phyloP scores from a whole-genome alignment of 2,888 invertebrate species.

The Amphipoea oculea region DNA sequence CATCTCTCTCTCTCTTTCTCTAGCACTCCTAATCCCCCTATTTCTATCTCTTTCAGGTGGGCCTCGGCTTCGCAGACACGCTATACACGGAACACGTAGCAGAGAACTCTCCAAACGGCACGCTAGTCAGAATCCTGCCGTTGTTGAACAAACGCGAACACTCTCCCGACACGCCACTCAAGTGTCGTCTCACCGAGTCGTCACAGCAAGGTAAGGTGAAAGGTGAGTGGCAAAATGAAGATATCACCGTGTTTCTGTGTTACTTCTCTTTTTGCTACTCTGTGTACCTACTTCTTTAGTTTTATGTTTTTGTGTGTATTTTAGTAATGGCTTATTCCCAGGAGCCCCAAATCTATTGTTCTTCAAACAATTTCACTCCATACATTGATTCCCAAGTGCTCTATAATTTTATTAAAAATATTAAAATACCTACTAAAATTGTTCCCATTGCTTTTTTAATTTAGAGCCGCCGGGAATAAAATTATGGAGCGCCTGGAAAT shows the following conservation, averaged over 20 bases:
- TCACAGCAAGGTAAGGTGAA: conserved; percentile 92
- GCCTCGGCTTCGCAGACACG: conserved; percentile 96
- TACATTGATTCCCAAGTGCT: too few relatives aligned
- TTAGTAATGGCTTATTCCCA: background rate
- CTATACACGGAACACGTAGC: conserved; percentile 95
- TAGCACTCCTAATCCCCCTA: background rate
- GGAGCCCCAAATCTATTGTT: too few relatives aligned
- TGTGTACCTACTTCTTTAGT: background rate
- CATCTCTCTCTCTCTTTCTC: background rate
- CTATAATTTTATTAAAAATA: too few relatives aligned
- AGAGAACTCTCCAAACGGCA: conserved; percentile 93
- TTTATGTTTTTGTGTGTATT: background rate
- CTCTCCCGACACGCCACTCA: conserved; percentile 93
- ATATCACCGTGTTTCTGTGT: conserved; percentile 21
- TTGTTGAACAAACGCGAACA: conserved; percentile 94
- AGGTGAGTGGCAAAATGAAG: conserved; percentile 46
- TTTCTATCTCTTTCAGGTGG: conserved; percentile 87
- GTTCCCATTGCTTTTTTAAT: too few relatives aligned
- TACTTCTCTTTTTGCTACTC: conserved; percentile 23
- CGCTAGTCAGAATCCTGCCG: conserved; percentile 93
- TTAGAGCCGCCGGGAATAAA: too few relatives aligned
- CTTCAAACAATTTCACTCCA: too few relatives aligned
- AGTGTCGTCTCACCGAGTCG: conserved; percentile 94
- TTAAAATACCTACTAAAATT: too few relatives aligned
- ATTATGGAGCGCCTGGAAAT: too few relatives aligned